phyloP scores from a whole-genome alignment of 2,113 vertebrate genomes.

The Cacatua alba region DNA sequence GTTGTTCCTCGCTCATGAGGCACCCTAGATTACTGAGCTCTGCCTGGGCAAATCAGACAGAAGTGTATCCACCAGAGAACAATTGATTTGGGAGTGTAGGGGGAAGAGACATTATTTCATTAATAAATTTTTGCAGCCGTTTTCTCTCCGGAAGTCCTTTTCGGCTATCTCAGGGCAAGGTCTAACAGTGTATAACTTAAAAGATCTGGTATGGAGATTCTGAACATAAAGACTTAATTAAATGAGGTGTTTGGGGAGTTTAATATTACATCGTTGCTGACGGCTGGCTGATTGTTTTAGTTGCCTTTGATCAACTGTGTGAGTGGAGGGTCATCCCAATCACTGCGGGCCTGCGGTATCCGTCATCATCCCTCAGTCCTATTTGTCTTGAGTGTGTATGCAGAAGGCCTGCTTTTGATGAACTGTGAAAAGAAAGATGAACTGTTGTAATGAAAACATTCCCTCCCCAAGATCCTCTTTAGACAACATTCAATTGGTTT shows the following conservation, averaged over 20 bases:
- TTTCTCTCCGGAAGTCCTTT: slow-evolving; percentile 43
- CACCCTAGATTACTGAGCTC: not conserved
- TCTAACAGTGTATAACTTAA: slow-evolving; percentile 39
- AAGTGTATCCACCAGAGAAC: not conserved
- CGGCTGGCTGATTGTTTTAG: slow-evolving; percentile 62
- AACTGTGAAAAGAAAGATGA: slow-evolving; percentile 75
- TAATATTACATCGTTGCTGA: slow-evolving; percentile 53
- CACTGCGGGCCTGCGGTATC: slow-evolving; percentile 23
- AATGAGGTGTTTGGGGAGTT: slow-evolving; percentile 67
- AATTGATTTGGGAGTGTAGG: not conserved
- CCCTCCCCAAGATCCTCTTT: slow-evolving; percentile 64
- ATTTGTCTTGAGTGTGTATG: slow-evolving; percentile 60
- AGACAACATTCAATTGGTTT: slow-evolving; percentile 68
- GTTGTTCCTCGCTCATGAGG: not conserved
- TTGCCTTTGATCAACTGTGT: slow-evolving; percentile 70
- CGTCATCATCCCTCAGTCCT: slow-evolving; percentile 44
- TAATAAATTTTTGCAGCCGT: not conserved
- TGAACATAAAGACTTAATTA: slow-evolving; percentile 58
- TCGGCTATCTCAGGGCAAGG: slow-evolving; percentile 30
- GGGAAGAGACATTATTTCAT: not conserved
- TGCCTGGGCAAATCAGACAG: not conserved
- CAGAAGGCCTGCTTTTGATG: slow-evolving; percentile 66
- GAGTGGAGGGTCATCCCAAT: slow-evolving; percentile 67
- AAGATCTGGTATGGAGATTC: slow-evolving; percentile 59
- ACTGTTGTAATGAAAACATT: slow-evolving; percentile 73